These are phyloP conservation scores for Apteryx mantelli DNA, from an alignment of 2,113 vertebrate genomes.

Conservation along the genomic window DNA sequence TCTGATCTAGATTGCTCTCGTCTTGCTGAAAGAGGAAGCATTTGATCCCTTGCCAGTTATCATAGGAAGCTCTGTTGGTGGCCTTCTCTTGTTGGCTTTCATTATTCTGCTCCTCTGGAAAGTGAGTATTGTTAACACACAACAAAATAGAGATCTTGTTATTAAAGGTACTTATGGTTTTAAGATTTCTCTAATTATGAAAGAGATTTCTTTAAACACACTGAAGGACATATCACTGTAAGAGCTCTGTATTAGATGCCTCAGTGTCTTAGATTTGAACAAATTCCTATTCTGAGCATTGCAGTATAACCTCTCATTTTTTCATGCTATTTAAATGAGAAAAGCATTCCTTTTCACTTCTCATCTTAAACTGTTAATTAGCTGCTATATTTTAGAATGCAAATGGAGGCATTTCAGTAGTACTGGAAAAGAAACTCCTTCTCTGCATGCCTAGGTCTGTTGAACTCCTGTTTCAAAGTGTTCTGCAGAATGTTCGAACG, in stretches of 20 bases:
- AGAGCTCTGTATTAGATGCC: background rate
- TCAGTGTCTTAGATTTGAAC: background rate
- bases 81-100: conserved; percentile 55
- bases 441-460: background rate
- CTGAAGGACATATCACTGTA: background rate
- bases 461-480: background rate
- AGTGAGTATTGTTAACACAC: conserved; percentile 23
- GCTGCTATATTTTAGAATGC: background rate
- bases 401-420: background rate
- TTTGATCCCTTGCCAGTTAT: background rate
- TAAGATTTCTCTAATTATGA: background rate
- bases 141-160: background rate
- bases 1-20: conserved; percentile 49
- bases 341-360: background rate
- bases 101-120: conserved; percentile 66
- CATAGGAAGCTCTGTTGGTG: conserved; percentile 58
- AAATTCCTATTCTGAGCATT: background rate
- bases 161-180: background rate
- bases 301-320: background rate
- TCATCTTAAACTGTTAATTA: background rate
- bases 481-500: background rate
- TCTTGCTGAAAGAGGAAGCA: conserved; percentile 23
- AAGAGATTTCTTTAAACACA: rapidly evolving
- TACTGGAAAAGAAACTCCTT: background rate
- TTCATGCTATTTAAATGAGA: background rate